phyloP scores from a whole-genome alignment of 2,113 vertebrate species.

The Vimba vimba region DNA sequence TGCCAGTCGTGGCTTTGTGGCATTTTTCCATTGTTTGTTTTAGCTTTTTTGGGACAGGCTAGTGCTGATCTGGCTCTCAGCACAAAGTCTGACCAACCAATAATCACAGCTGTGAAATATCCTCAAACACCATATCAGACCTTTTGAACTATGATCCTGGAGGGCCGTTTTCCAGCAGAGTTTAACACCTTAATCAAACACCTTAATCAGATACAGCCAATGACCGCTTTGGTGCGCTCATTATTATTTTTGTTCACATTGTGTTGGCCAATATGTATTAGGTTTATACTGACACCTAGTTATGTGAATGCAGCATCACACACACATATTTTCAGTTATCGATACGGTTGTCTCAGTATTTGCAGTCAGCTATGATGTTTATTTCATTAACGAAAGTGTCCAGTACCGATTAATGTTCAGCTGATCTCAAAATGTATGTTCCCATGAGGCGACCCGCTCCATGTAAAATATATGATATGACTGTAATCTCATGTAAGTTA shows the following conservation, averaged over 20 bases:
- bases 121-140: background rate
- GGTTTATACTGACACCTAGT: constrained; percentile 1
- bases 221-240: background rate
- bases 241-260: background rate
- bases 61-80: background rate
- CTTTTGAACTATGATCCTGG: background rate
- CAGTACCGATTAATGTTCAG: background rate
- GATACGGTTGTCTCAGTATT: background rate
- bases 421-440: background rate
- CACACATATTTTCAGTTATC: background rate
- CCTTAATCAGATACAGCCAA: background rate
- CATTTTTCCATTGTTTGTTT: background rate
- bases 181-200: background rate
- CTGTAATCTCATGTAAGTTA: background rate
- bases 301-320: background rate
- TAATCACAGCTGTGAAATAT: background rate
- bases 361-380: background rate
- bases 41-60: background rate
- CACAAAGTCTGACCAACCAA: background rate
- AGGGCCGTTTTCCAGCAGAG: background rate
- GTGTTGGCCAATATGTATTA: constrained; percentile 4
- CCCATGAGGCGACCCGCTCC: background rate
- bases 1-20: background rate
- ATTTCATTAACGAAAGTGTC: background rate
- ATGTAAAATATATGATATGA: background rate